Conservation (phyloP, 2,888 invertebrate genomes). For the Drosophila heteroneura region DNA sequence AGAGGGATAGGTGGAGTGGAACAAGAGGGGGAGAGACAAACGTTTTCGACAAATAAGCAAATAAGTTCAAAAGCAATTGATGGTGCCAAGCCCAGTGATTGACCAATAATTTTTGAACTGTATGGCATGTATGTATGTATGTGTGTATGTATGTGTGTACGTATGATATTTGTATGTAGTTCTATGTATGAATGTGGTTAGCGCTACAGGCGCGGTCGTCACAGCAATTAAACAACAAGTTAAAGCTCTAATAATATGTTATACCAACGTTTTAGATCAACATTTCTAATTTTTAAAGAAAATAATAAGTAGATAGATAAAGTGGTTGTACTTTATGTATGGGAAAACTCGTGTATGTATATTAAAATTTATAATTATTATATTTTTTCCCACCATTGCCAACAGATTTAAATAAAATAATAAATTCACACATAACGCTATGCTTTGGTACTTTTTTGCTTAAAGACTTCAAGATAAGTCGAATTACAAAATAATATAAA, state of each 20-base stretch:
- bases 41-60: neutral
- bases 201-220: neutral
- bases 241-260: neutral
- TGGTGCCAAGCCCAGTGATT: neutral
- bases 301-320: neutral
- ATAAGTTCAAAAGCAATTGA: slow-evolving; percentile 4
- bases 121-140: neutral
- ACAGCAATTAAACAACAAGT: slow-evolving; percentile 12
- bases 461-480: neutral
- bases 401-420: no score
- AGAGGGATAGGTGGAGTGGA: neutral
- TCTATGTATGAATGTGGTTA: neutral
- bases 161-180: neutral
- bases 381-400: neutral
- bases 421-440: neutral
- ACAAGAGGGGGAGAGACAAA: neutral
- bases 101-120: neutral
- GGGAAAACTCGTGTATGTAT: neutral
- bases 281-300: neutral
- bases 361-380: neutral
- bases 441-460: neutral
- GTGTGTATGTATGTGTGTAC: neutral
- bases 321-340: neutral
- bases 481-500: neutral
- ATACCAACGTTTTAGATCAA: neutral